Evolutionary conservation across 92 coral and sea anemone species (phyloP), one percentile per base, ranked within the genome.

Genomic region (Desmophyllum pertusum): DNA sequence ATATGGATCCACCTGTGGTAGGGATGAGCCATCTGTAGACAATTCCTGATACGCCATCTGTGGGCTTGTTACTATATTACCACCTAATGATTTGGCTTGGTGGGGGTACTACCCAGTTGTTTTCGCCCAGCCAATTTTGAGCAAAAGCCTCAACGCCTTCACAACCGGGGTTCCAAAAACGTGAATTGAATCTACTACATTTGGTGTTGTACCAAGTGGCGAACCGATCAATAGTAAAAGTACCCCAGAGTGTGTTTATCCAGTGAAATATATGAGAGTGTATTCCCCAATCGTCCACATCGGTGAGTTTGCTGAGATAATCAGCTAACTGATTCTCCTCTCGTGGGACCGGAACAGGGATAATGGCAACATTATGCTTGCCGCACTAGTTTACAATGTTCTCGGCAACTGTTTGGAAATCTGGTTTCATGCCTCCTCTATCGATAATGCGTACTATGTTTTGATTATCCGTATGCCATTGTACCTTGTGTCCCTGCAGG

Each of bases 111-210:
- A 78, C 77, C 89, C 92, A 89, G 46, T 84, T 89, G 25, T 84
- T 89, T 62, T 84, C 82, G 33, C 85, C 81, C 27, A 15, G 59
- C 89, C 89, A 84, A 43, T 83, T 52, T 15, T 39, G 45, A 9
- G 85, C 57, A 21, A 57, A 77, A 4, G 91, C 87, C 46, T 89
- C 89, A 2, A 85, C 75, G n/a, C 79, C 81, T 30, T 89, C 84
- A 25, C 89, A 85, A 29, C 84, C 83, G 4, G 89, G 92, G 45
- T 80, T 89, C 89, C 89, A 89, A 51, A 89, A 85, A 17, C 86
- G 76, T 5, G 92, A 89, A 61, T 89, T 80, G 43, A 85, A 89
- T 9, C 79, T 39, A 37, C 3, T 45, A 33, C 92, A 85, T 64
- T 89, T 85, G 67, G 79, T 65, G 53, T 85, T 89, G 70, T 89